These are phyloP conservation scores for Heloderma charlesbogerti DNA, from an alignment of 2,113 vertebrate species.

Conservation along the genomic window DNA sequence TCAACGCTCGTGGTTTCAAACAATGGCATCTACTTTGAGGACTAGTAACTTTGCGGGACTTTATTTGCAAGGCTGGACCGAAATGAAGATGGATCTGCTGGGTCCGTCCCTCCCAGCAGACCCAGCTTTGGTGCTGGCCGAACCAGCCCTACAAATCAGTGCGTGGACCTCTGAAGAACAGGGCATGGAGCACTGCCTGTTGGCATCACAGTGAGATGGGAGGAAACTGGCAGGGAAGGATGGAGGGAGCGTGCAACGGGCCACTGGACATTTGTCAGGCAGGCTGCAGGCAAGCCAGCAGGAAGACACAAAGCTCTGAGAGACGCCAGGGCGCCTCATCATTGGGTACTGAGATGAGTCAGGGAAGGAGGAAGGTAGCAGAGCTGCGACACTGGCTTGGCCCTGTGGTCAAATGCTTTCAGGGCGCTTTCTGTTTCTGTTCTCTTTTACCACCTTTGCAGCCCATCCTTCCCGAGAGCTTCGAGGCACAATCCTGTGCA, in stretches of 20 bases:
- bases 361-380: neutral
- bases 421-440: neutral
- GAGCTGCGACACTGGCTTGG: neutral
- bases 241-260: neutral
- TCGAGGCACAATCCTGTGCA: no score
- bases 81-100: neutral
- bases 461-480: neutral
- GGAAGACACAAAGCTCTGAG: neutral
- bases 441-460: neutral
- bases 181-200: no score
- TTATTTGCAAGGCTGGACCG: no score
- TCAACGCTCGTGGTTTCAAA: no score
- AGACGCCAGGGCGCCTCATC: no score
- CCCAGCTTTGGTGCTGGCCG: neutral
- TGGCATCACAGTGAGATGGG: neutral
- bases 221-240: neutral
- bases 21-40: no score
- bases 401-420: no score
- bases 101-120: neutral
- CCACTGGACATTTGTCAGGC: neutral
- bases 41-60: no score
- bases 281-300: neutral
- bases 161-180: no score
- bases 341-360: neutral
- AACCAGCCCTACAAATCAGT: no score